phyloP scores from a whole-genome alignment of 2,888 invertebrate genomes.

The Myopa testacea region DNA sequence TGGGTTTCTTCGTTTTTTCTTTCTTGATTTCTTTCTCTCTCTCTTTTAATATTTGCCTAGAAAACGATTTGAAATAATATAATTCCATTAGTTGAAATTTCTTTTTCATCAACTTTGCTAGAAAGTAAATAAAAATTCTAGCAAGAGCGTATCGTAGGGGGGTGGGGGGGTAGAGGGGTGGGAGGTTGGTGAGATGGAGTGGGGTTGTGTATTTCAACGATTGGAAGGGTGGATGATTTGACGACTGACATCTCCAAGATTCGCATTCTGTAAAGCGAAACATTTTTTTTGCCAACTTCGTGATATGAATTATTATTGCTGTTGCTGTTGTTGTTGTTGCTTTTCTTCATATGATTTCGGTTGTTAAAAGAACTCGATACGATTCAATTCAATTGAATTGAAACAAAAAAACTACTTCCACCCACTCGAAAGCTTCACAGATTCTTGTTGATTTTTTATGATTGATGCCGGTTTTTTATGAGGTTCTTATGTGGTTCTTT shows the following conservation, averaged over 20 bases:
- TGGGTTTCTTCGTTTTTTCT: too few species aligned
- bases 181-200: not conserved
- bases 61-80: constrained; percentile 41
- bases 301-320: not conserved
- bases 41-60: constrained; percentile 4
- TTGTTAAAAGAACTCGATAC: too few species aligned
- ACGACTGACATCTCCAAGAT: not conserved
- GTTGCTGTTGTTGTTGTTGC: not conserved
- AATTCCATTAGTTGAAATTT: constrained; percentile 62
- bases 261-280: not conserved
- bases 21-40: not conserved
- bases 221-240: not conserved
- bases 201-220: too few species aligned
- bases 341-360: too few species aligned
- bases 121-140: constrained; percentile 55
- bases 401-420: constrained; percentile 19
- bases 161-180: not conserved
- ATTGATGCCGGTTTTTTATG: not conserved
- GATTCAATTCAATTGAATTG: constrained; percentile 13
- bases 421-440: constrained; percentile 16
- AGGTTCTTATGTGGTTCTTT: not conserved
- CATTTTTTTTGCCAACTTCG: constrained; percentile 39
- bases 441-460: not conserved
- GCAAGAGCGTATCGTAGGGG: too few species aligned
- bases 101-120: constrained; percentile 56